Conservation (phyloP, 2,888 invertebrate genomes). For the Ormyrus rosae region DNA sequence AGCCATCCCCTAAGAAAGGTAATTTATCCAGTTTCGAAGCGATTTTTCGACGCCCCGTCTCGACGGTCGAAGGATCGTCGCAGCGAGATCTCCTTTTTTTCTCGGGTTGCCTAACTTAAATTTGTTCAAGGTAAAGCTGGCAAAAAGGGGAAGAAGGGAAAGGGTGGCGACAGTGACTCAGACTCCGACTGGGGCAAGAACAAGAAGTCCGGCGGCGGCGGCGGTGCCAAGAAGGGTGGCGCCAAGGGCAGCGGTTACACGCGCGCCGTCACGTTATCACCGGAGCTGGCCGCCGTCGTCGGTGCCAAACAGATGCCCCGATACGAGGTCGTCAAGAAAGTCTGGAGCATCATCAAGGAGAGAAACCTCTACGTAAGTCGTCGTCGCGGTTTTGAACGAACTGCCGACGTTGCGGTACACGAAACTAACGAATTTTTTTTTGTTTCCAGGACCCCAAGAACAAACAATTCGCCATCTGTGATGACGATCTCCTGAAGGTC, state of each 20-base stretch:
- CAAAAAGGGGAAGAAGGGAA: slow-evolving; percentile 76
- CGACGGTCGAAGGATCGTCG: background rate
- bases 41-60: background rate
- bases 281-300: slow-evolving; percentile 89
- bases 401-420: background rate
- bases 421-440: slow-evolving; percentile 35
- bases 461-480: slow-evolving; percentile 96
- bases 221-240: slow-evolving; percentile 80
- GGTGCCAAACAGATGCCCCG: slow-evolving; percentile 90
- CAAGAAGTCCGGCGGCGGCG: slow-evolving; percentile 74
- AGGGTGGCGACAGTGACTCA: slow-evolving; percentile 82
- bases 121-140: slow-evolving; percentile 69
- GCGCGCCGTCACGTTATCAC: slow-evolving; percentile 88
- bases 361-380: slow-evolving; percentile 84
- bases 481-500: slow-evolving; percentile 91
- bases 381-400: slow-evolving; percentile 54
- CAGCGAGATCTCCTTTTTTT: background rate
- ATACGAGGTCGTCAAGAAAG: slow-evolving; percentile 92
- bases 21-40: background rate
- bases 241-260: slow-evolving; percentile 88
- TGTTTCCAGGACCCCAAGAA: slow-evolving; percentile 89
- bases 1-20: slow-evolving; percentile 63
- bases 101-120: background rate
- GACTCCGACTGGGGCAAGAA: slow-evolving; percentile 84
- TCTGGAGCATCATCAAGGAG: slow-evolving; percentile 94